phyloP scores from a whole-genome alignment of 2,888 invertebrate genomes.

The Watsonalla binaria region DNA sequence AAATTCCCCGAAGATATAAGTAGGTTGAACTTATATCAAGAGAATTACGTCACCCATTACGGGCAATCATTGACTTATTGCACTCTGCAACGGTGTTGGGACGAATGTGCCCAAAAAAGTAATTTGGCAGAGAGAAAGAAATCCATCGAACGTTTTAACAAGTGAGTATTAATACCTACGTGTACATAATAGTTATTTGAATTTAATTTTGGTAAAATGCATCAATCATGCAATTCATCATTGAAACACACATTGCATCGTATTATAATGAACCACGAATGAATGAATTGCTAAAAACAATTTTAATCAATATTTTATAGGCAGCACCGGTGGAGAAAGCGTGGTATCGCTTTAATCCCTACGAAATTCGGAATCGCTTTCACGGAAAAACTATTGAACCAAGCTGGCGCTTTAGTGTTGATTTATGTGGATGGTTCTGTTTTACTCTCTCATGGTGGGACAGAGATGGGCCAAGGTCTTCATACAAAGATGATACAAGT shows the following conservation, averaged over 20 bases:
- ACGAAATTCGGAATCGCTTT: constrained; percentile 93
- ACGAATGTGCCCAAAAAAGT: constrained; percentile 84
- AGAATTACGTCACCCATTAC: constrained; percentile 88
- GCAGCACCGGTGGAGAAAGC: constrained; percentile 90
- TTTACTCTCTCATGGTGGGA: constrained; percentile 92
- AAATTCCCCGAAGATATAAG: constrained; percentile 82
- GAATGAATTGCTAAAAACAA: no score
- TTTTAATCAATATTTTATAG: constrained; percentile 55
- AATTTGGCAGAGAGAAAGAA: constrained; percentile 79
- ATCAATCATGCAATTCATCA: no score
- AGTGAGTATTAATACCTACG: constrained; percentile 54
- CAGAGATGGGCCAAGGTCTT: constrained; percentile 98
- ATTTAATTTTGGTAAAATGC: background rate
- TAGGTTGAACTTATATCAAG: constrained; percentile 87
- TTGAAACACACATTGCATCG: no score
- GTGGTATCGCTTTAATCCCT: constrained; percentile 89
- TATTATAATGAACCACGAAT: no score
- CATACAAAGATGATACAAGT: constrained; percentile 98
- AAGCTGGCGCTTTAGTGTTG: constrained; percentile 91
- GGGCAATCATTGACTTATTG: constrained; percentile 86
- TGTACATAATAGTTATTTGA: background rate
- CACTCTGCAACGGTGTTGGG: constrained; percentile 87
- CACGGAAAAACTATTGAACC: constrained; percentile 86
- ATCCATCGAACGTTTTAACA: constrained; percentile 84
- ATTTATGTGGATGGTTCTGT: constrained; percentile 95